A percentile compares a stretch with the other conserved stretches of the same genome.
Evolutionary conservation across 2,113 vertebrate species (phyloP).

Genomic region (Parus major): DNA sequence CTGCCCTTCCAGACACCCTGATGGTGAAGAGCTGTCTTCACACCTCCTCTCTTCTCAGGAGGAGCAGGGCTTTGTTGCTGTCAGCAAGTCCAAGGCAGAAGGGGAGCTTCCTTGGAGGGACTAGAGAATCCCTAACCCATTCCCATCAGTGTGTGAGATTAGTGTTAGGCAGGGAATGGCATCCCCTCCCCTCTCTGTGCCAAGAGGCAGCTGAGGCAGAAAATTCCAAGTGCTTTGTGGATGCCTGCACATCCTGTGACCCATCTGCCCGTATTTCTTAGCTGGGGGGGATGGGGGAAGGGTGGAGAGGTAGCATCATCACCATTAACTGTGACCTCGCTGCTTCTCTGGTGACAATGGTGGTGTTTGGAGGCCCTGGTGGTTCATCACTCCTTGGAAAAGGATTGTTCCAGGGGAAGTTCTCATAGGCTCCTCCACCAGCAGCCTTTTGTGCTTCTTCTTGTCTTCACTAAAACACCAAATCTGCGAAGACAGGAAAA

Average conservation of each 20-base stretch:
- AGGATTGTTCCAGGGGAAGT: neutral
- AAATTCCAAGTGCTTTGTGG: neutral
- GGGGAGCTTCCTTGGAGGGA: neutral
- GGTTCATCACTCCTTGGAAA: neutral
- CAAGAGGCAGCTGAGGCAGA: neutral
- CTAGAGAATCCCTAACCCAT: neutral
- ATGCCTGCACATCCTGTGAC: neutral
- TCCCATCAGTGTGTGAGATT: neutral
- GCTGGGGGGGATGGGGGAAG: accelerated
- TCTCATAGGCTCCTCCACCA: neutral
- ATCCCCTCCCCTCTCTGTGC: accelerated
- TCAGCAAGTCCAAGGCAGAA: neutral
- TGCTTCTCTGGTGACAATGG: neutral
- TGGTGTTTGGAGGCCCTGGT: neutral
- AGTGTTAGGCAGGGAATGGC: neutral
- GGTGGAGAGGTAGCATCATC: neutral
- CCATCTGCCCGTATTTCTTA: neutral
- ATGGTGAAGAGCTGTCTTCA: neutral
- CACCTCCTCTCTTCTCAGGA: neutral
- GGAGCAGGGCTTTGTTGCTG: neutral
- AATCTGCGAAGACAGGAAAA: neutral
- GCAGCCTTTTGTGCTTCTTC: neutral
- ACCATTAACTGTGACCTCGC: neutral
- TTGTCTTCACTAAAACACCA: neutral
- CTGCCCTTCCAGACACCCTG: neutral